A percentile compares a stretch with the other conserved stretches of the same genome.
Evolutionary conservation across 2,797 vertebrate species (phyloP).

Genomic region (Argya squamiceps): DNA sequence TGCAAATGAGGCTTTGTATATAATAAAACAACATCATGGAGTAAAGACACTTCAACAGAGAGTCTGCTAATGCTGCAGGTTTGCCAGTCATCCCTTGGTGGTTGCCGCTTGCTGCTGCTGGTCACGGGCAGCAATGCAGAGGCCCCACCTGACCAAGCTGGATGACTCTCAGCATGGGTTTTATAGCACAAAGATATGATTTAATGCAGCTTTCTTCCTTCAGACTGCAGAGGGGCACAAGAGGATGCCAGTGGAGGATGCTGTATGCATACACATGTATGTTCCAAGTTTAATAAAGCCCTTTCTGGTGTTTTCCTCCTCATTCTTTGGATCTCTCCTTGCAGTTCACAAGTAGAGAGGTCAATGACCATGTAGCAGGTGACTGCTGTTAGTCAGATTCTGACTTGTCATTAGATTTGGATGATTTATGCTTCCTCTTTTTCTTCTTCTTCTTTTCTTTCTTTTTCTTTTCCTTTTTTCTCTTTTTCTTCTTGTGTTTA

Average conservation of each 20-base stretch:
- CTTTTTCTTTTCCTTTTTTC: constrained; percentile 83
- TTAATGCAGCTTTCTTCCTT: not conserved
- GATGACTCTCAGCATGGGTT: not conserved
- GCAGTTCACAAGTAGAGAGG: not conserved
- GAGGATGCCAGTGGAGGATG: not conserved
- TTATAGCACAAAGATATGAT: not conserved
- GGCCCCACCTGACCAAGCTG: fast-evolving
- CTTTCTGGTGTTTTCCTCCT: not conserved
- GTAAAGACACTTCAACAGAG: not conserved
- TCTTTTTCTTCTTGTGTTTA: constrained; percentile 87
- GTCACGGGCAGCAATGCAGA: fast-evolving
- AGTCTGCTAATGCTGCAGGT: not conserved
- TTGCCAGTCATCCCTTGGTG: not conserved
- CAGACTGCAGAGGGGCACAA: not conserved
- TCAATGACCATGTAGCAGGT: not conserved
- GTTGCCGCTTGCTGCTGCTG: not conserved
- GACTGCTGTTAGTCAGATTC: constrained; percentile 80
- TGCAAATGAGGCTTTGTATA: not conserved
- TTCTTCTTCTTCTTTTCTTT: constrained; percentile 86
- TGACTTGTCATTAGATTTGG: constrained; percentile 80
- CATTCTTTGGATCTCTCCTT: not conserved
- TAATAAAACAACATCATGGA: not conserved
- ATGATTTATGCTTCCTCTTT: constrained; percentile 84
- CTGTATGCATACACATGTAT: not conserved
- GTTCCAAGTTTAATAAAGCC: not conserved